Conservation (phyloP, 2,888 invertebrate genomes). For the Alsophila aescularia region DNA sequence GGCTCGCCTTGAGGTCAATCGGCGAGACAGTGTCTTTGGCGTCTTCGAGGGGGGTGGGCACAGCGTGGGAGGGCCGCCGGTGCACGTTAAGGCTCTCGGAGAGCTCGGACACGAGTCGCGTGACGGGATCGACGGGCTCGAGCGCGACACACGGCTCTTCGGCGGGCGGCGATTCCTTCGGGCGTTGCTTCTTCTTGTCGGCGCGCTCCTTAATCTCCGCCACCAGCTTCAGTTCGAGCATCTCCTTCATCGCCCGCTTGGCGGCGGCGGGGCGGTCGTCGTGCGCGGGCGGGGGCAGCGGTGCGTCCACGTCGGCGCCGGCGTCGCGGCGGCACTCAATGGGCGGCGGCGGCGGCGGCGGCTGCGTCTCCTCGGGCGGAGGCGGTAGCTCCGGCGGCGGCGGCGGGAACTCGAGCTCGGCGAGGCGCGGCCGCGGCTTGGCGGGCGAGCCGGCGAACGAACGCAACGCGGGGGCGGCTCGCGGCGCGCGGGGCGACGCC, state of each 20-base stretch:
- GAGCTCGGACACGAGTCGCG: slow-evolving; percentile 92
- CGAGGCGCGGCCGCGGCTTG: slow-evolving; percentile 89
- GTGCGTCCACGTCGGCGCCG: slow-evolving; percentile 52
- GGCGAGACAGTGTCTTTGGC: slow-evolving; percentile 62
- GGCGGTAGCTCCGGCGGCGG: slow-evolving; percentile 92
- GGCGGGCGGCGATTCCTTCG: slow-evolving; percentile 77
- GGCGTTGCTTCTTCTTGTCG: slow-evolving; percentile 85
- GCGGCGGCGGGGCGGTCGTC: slow-evolving; percentile 81
- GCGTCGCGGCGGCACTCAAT: slow-evolving; percentile 80
- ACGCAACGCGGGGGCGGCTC: slow-evolving; percentile 70
- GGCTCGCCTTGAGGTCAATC: slow-evolving; percentile 78
- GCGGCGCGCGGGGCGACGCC: slow-evolving; percentile 70
- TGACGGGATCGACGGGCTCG: slow-evolving; percentile 88
- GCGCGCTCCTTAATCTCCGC: slow-evolving; percentile 93
- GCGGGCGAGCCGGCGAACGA: slow-evolving; percentile 89
- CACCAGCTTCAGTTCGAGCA: slow-evolving; percentile 91
- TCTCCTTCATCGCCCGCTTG: slow-evolving; percentile 89
- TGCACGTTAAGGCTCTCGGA: slow-evolving; percentile 91
- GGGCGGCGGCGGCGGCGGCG: slow-evolving; percentile 74
- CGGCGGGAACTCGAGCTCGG: slow-evolving; percentile 94
- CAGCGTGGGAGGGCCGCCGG: slow-evolving; percentile 47
- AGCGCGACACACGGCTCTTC: slow-evolving; percentile 51
- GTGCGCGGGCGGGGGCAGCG: slow-evolving; percentile 73
- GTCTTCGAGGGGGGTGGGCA: slow-evolving; percentile 46
- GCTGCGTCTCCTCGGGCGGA: slow-evolving; percentile 87